phyloP scores from a whole-genome alignment of 2,113 vertebrate genomes.

The Amazona guildingii region DNA sequence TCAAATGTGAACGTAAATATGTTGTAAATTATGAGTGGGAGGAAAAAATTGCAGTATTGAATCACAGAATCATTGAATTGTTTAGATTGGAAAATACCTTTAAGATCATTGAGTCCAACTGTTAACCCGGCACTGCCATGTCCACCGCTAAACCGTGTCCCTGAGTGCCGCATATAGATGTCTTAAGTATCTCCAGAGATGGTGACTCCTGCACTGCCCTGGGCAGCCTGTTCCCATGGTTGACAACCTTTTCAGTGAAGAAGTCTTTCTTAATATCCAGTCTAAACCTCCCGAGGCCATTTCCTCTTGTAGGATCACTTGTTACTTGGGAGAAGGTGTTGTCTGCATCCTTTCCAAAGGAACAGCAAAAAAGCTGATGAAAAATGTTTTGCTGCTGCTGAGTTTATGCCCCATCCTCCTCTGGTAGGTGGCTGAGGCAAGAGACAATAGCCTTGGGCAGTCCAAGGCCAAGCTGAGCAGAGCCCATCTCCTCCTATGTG shows the following conservation, averaged over 20 bases:
- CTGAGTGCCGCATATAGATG: neutral
- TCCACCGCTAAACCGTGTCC: neutral
- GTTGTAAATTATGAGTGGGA: neutral
- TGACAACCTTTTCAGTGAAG: rapidly evolving
- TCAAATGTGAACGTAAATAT: conserved; percentile 27
- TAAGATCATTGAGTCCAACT: neutral
- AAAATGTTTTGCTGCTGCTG: neutral
- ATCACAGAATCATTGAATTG: neutral
- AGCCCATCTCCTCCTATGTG: neutral
- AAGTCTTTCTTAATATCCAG: neutral
- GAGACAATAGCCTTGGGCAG: neutral
- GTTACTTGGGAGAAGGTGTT: neutral
- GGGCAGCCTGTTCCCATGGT: neutral
- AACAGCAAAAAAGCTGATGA: neutral
- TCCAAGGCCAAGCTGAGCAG: neutral
- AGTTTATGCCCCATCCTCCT: neutral
- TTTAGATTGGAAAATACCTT: neutral
- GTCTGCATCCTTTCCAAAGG: neutral
- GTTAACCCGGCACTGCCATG: neutral
- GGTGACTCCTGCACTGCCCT: neutral
- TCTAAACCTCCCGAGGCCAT: rapidly evolving
- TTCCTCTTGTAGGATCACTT: neutral
- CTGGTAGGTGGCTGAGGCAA: neutral
- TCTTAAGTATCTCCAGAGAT: neutral
- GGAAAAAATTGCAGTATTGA: neutral